Conservation (phyloP, 2,888 invertebrate genomes). For the Hydroisotoma schaefferi region DNA sequence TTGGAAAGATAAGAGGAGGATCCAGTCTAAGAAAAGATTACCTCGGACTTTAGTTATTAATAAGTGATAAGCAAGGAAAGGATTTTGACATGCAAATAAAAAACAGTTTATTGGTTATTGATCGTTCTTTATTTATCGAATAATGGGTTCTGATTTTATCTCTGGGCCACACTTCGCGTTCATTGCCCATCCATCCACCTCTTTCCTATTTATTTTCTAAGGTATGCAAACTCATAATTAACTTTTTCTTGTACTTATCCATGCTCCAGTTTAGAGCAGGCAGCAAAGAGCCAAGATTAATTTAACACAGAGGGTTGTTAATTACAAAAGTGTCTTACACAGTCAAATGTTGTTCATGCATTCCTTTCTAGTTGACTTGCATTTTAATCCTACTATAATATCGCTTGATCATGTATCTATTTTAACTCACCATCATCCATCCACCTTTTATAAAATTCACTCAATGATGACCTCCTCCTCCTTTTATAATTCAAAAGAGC, state of each 20-base stretch:
- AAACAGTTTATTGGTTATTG: slow-evolving; percentile 9
- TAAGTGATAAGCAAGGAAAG: slow-evolving; percentile 1
- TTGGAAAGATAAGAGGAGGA: too few species aligned
- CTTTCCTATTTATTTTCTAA: background rate
- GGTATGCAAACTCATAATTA: slow-evolving; percentile 2
- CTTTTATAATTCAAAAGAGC: too few species aligned
- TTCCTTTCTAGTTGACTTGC: too few species aligned
- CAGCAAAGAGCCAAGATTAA: background rate
- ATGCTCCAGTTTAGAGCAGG: slow-evolving; percentile 1
- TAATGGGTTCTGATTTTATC: slow-evolving; percentile 13
- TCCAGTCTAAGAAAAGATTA: background rate
- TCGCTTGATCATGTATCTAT: too few species aligned
- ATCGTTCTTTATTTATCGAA: slow-evolving; percentile 11
- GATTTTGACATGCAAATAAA: slow-evolving; percentile 4
- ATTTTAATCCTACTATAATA: too few species aligned
- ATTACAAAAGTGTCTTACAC: background rate
- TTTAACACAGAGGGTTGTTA: background rate
- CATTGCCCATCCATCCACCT: background rate
- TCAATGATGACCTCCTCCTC: too few species aligned
- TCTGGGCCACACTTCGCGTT: slow-evolving; percentile 11
- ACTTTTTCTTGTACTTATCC: slow-evolving; percentile 10
- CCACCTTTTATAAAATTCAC: too few species aligned
- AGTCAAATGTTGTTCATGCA: background rate
- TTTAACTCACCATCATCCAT: too few species aligned
- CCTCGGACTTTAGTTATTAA: slow-evolving; percentile 9